Conservation (phyloP, 2,797 vertebrate species). For the Antennarius maculatus region DNA sequence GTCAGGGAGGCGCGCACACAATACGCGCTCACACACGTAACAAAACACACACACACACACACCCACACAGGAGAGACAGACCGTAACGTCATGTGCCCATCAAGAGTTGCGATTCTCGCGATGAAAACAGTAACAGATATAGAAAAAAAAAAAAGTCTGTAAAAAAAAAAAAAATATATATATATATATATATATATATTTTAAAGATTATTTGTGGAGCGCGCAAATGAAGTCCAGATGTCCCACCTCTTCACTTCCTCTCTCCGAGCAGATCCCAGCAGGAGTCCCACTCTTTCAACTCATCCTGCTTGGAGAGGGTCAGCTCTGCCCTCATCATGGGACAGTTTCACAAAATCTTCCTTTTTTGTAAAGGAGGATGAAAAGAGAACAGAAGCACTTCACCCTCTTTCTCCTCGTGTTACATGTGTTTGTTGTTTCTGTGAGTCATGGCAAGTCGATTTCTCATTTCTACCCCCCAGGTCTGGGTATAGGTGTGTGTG, state of each 20-base stretch:
- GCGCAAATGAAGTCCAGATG: constrained; percentile 83
- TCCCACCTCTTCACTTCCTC: constrained; percentile 78
- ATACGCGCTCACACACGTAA: constrained; percentile 27
- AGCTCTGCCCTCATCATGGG: constrained; percentile 9
- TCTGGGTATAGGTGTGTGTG: constrained; percentile 13
- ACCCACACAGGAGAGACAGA: constrained; percentile 4
- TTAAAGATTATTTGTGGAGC: constrained; percentile 52
- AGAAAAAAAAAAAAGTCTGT: constrained; percentile 37
- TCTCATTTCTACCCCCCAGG: background rate
- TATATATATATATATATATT: background rate
- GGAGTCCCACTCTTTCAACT: constrained; percentile 39
- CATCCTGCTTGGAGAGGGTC: constrained; percentile 13
- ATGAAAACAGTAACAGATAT: constrained; percentile 1
- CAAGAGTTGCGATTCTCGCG: constrained; percentile 7
- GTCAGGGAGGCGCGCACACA: constrained; percentile 56
- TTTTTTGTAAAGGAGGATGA: background rate
- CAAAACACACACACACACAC: constrained; percentile 4
- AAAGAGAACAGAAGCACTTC: background rate
- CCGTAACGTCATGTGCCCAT: constrained; percentile 37
- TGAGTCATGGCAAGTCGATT: constrained; percentile 28
- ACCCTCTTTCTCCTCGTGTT: background rate
- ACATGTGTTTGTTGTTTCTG: background rate
- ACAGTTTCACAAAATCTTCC: background rate
- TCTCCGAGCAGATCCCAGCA: constrained; percentile 46
- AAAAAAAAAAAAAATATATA: constrained; percentile 27